These are phyloP conservation scores for Synergus gifuensis DNA, from an alignment of 2,888 invertebrate genomes.

Conservation along the genomic window DNA sequence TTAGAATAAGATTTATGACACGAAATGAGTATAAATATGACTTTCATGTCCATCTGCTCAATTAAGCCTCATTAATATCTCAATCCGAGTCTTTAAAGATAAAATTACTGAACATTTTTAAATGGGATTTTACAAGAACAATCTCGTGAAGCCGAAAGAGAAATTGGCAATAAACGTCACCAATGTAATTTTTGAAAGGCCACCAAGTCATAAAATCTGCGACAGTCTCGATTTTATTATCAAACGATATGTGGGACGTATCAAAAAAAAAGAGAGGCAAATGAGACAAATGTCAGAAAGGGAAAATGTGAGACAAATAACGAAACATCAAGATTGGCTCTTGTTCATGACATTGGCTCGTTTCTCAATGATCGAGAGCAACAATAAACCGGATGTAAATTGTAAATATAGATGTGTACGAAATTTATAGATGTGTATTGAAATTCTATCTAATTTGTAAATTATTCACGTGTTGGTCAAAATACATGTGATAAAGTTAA, in stretches of 20 bases:
- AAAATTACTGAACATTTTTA: neutral
- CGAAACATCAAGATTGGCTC: constrained; percentile 48
- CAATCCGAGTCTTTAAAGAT: neutral
- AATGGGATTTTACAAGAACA: constrained; percentile 22
- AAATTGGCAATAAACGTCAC: constrained; percentile 31
- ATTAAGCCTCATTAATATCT: constrained; percentile 13
- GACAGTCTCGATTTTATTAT: constrained; percentile 12
- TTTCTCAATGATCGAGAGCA: constrained; percentile 64
- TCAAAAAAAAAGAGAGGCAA: neutral
- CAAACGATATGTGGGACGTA: constrained; percentile 7
- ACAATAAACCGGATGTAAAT: constrained; percentile 46
- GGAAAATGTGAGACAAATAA: constrained; percentile 43
- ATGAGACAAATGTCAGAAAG: constrained; percentile 48
- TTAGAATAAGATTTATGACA: neutral
- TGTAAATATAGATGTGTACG: constrained; percentile 4
- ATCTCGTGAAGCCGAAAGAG: constrained; percentile 16
- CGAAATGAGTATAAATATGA: neutral
- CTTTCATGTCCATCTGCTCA: neutral
- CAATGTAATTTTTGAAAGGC: constrained; percentile 17
- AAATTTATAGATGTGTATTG: neutral
- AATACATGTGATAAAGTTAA: neutral
- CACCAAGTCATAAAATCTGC: constrained; percentile 26
- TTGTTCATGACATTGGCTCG: constrained; percentile 66
- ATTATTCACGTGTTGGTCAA: neutral
- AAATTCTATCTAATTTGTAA: neutral